These are phyloP conservation scores for Sarotherodon lohbergeri DNA, from an alignment of 2,113 vertebrate species.

Conservation along the genomic window DNA sequence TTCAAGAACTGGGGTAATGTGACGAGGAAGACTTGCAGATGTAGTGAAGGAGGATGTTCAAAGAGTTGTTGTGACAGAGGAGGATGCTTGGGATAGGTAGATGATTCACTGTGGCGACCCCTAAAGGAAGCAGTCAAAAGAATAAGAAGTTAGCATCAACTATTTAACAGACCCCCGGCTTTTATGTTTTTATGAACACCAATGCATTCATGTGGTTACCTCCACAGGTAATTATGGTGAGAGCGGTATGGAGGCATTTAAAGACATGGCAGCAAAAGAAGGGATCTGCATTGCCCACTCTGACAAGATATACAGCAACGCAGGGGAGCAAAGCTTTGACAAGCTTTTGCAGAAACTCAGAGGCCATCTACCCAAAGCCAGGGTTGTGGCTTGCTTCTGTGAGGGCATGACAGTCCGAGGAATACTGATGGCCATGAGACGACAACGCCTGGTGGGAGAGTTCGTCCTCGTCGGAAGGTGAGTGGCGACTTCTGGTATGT, in stretches of 20 bases:
- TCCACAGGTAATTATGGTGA: constrained; percentile 93
- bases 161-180: background rate
- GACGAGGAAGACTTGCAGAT: background rate
- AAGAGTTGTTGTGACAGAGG: background rate
- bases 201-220: background rate
- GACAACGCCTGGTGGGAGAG: constrained; percentile 85
- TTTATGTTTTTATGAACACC: background rate
- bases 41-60: background rate
- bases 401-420: constrained; percentile 98
- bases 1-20: background rate
- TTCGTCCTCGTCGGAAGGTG: constrained; percentile 95
- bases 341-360: constrained; percentile 87
- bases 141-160: background rate
- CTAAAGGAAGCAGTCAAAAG: background rate
- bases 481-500: constrained; percentile 37
- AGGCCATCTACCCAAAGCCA: constrained; percentile 90
- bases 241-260: constrained; percentile 99
- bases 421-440: constrained; percentile 95
- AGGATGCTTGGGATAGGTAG: background rate
- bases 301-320: constrained; percentile 99
- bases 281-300: constrained; percentile 98
- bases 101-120: no score
- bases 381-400: constrained; percentile 96
- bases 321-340: constrained; percentile 90
- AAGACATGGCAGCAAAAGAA: constrained; percentile 94